These are phyloP conservation scores for Haplochromis burtoni DNA, from an alignment of 2,113 vertebrate species.

Conservation along the genomic window DNA sequence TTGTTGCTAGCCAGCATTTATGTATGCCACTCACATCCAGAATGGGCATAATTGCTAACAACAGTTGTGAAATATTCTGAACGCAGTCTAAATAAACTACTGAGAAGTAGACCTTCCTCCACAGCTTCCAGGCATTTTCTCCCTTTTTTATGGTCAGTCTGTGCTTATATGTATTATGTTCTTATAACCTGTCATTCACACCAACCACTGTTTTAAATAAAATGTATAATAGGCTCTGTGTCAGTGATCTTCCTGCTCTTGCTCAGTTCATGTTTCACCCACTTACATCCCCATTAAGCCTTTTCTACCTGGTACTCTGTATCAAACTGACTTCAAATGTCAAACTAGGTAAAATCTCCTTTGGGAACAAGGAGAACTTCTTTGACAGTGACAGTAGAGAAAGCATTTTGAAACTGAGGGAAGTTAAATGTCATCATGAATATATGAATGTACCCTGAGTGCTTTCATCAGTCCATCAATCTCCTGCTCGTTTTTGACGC, in stretches of 20 bases:
- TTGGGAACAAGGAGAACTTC: slow-evolving; percentile 3
- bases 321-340: slow-evolving; percentile 40
- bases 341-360: slow-evolving; percentile 29
- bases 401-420: neutral
- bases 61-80: neutral
- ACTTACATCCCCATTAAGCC: neutral
- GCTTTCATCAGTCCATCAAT: slow-evolving; percentile 25
- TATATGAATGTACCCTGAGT: neutral
- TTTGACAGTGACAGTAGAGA: slow-evolving; percentile 9
- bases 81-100: neutral
- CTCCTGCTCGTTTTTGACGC: neutral
- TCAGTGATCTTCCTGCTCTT: neutral
- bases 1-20: neutral
- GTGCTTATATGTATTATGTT: neutral
- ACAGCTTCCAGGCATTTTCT: neutral
- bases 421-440: slow-evolving; percentile 47
- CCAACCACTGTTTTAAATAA: neutral
- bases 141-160: neutral
- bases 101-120: neutral
- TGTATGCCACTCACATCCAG: neutral
- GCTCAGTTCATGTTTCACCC: slow-evolving; percentile 3
- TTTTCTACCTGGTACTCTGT: slow-evolving; percentile 22
- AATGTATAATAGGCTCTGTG: neutral
- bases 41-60: neutral
- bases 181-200: neutral